Conservation (phyloP, 1,140 invertebrate species). For the Phthorimaea operculella region DNA sequence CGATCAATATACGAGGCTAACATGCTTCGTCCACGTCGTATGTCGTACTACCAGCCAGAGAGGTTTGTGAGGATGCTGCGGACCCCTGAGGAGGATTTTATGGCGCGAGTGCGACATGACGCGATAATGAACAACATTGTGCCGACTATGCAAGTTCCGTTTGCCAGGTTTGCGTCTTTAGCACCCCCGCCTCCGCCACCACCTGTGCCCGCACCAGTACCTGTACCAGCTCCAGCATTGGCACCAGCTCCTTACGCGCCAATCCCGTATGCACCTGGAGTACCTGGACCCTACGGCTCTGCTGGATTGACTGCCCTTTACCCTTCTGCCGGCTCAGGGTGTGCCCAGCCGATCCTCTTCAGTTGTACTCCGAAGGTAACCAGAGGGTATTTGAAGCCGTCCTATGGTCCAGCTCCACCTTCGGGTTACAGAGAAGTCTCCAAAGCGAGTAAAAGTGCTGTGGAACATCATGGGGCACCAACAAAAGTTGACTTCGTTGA, state of each 20-base stretch:
- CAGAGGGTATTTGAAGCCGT: constrained; percentile 13
- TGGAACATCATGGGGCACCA: no score
- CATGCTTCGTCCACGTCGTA: no score
- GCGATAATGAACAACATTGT: constrained; percentile 44
- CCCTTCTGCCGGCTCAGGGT: constrained; percentile 11
- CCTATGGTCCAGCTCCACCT: not conserved
- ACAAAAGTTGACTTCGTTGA: no score
- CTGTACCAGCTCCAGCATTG: not conserved
- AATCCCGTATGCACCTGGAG: not conserved
- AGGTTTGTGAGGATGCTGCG: constrained; percentile 2
- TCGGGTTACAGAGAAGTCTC: not conserved
- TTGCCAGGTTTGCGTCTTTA: constrained; percentile 14
- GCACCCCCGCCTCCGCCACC: not conserved
- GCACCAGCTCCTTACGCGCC: not conserved
- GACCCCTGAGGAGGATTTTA: constrained; percentile 23
- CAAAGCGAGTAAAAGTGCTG: no score
- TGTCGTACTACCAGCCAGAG: no score
- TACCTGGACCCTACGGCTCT: not conserved
- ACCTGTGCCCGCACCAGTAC: not conserved
- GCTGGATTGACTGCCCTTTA: constrained; percentile 9
- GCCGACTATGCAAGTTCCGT: constrained; percentile 42
- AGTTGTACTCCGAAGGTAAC: constrained; percentile 29
- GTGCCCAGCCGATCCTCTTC: constrained; percentile 28
- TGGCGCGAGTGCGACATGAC: constrained; percentile 33
- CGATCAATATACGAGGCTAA: not conserved